These are phyloP conservation scores for Drosophila willistoni DNA, from an alignment of 1,140 invertebrate genomes.

Conservation along the genomic window DNA sequence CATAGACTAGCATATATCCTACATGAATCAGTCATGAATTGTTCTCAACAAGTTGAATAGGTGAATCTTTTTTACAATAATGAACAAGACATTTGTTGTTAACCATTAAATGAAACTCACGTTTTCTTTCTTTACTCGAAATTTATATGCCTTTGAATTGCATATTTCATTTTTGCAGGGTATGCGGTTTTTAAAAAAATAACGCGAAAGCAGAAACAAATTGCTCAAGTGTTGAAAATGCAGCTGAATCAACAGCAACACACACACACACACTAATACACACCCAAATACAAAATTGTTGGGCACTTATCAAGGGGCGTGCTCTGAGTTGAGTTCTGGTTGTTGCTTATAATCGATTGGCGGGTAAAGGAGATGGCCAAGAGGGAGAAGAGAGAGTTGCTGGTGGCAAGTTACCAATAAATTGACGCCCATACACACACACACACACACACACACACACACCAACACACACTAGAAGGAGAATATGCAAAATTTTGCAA, in stretches of 20 bases:
- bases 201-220: slow-evolving; percentile 56
- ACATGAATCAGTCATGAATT: not conserved
- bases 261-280: not conserved
- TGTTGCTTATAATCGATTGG: slow-evolving; percentile 66
- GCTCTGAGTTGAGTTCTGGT: slow-evolving; percentile 21
- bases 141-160: not conserved
- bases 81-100: too few relatives aligned
- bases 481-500: slow-evolving; percentile 42
- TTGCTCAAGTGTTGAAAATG: slow-evolving; percentile 72
- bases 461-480: slow-evolving; percentile 27
- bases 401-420: slow-evolving; percentile 67
- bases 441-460: slow-evolving; percentile 3
- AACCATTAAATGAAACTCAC: too few relatives aligned
- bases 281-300: slow-evolving; percentile 50
- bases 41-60: too few relatives aligned
- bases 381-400: slow-evolving; percentile 11
- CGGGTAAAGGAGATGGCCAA: slow-evolving; percentile 28
- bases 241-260: slow-evolving; percentile 71
- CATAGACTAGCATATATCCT: not conserved
- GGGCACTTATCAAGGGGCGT: slow-evolving; percentile 57
- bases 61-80: too few relatives aligned
- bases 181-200: slow-evolving; percentile 23
- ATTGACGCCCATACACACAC: slow-evolving; percentile 62
- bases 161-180: slow-evolving; percentile 15
- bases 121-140: too few relatives aligned